These are phyloP conservation scores for Octodon degus DNA, from an alignment of 2,113 vertebrate genomes.

Conservation along the genomic window DNA sequence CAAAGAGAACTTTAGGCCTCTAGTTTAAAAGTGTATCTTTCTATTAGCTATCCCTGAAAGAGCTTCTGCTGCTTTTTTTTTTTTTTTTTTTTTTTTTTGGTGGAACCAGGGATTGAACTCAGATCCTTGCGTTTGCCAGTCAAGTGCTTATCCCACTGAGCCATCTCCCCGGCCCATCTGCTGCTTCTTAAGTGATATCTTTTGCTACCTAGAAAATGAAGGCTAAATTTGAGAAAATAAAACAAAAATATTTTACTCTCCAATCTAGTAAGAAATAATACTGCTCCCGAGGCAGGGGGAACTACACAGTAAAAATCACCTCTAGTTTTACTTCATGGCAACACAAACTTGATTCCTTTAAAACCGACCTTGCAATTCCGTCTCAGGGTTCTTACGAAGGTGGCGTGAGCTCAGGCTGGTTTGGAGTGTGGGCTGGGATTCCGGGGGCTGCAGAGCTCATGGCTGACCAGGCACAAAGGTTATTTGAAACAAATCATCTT, in stretches of 20 bases:
- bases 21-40: not conserved
- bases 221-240: not conserved
- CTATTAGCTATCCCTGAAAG: not conserved
- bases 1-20: not conserved
- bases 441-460: too few species aligned
- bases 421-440: too few species aligned
- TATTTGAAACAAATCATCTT: not conserved
- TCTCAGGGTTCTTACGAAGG: too few species aligned
- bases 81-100: too few species aligned
- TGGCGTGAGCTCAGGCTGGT: too few species aligned
- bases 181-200: not conserved
- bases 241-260: not conserved
- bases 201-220: conserved; percentile 32
- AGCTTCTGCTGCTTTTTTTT: not conserved
- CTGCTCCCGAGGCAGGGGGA: not conserved
- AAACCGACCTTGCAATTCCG: not conserved
- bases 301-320: not conserved
- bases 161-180: too few species aligned
- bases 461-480: conserved; percentile 10
- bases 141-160: too few species aligned
- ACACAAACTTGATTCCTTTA: not conserved
- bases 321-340: not conserved
- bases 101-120: too few species aligned
- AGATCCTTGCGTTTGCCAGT: too few species aligned
- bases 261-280: not conserved